These are phyloP conservation scores for Cynoglossus semilaevis DNA, from an alignment of 2,113 vertebrate genomes.

Conservation along the genomic window DNA sequence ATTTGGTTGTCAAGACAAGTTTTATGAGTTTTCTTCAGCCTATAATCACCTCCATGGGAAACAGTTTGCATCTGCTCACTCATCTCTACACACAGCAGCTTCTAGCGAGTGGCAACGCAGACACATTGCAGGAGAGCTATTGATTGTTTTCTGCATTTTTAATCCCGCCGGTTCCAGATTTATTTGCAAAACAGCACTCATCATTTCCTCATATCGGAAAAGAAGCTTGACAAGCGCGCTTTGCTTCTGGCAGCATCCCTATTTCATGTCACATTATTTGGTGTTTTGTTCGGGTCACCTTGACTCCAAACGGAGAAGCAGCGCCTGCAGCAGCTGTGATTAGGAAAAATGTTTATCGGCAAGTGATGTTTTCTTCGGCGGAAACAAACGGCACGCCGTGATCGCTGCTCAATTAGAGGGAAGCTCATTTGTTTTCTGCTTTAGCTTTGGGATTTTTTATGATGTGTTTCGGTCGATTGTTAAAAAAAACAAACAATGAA, in stretches of 20 bases:
- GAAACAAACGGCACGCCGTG: slow-evolving; percentile 64
- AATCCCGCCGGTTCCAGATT: slow-evolving; percentile 56
- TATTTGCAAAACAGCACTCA: slow-evolving; percentile 62
- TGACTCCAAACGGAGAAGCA: slow-evolving; percentile 55
- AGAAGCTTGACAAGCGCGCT: slow-evolving; percentile 66
- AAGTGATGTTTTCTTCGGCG: slow-evolving; percentile 68
- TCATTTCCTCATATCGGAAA: slow-evolving; percentile 68
- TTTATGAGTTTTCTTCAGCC: slow-evolving; percentile 64
- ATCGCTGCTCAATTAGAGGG: slow-evolving; percentile 64
- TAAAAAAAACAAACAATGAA: slow-evolving; percentile 40
- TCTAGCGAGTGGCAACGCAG: slow-evolving; percentile 54
- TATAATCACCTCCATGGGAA: slow-evolving; percentile 61
- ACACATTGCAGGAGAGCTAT: slow-evolving; percentile 53
- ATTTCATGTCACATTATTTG: slow-evolving; percentile 74
- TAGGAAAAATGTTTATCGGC: slow-evolving; percentile 77
- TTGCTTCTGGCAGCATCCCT: slow-evolving; percentile 69
- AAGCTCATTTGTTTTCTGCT: slow-evolving; percentile 77
- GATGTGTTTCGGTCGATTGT: slow-evolving; percentile 45
- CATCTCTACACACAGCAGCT: slow-evolving; percentile 41
- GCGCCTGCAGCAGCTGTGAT: slow-evolving; percentile 72
- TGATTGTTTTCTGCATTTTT: slow-evolving; percentile 57
- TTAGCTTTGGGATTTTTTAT: slow-evolving; percentile 55
- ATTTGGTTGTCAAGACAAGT: slow-evolving; percentile 71
- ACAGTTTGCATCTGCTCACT: slow-evolving; percentile 47
- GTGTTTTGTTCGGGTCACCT: slow-evolving; percentile 72